Conservation (phyloP, 1,140 invertebrate genomes). For the Lepidostoma basale region DNA sequence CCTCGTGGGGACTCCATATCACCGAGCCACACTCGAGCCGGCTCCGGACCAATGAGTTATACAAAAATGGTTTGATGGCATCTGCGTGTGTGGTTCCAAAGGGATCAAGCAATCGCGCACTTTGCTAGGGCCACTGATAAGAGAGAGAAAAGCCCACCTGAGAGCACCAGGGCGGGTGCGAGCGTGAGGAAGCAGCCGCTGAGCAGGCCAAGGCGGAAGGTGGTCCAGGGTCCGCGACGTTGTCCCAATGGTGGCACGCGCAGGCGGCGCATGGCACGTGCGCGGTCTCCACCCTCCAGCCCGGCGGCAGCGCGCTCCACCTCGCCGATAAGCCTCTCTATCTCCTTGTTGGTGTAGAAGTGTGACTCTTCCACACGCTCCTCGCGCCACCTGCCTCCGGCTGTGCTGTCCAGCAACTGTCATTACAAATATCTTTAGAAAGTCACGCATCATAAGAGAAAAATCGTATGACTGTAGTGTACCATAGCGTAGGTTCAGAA, state of each 20-base stretch:
- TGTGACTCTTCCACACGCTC: conserved; percentile 92
- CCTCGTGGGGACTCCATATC: too few species aligned
- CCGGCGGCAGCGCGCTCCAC: conserved; percentile 94
- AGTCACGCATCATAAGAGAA: too few species aligned
- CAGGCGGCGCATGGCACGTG: conserved; percentile 95
- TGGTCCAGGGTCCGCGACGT: conserved; percentile 95
- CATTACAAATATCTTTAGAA: too few species aligned
- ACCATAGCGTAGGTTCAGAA: too few species aligned
- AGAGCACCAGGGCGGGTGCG: conserved; percentile 82
- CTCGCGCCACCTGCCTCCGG: conserved; percentile 85
- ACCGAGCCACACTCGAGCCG: too few species aligned
- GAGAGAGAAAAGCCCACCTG: conserved; percentile 68
- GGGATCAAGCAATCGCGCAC: too few species aligned
- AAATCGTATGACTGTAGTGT: too few species aligned
- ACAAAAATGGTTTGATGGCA: too few species aligned
- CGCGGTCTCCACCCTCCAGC: conserved; percentile 91
- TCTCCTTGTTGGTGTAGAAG: conserved; percentile 97
- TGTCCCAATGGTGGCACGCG: conserved; percentile 95
- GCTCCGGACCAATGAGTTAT: too few species aligned
- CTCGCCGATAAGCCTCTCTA: conserved; percentile 93
- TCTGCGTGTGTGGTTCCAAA: too few species aligned
- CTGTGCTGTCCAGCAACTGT: conserved; percentile 72
- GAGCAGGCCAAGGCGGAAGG: conserved; percentile 94
- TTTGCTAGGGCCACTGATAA: too few species aligned
- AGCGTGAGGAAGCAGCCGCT: conserved; percentile 93